Percentiles rank a stretch among this genome's conserved stretches.
phyloP scores from a whole-genome alignment of 2,888 invertebrate genomes.

The Drosophila longiperda region DNA sequence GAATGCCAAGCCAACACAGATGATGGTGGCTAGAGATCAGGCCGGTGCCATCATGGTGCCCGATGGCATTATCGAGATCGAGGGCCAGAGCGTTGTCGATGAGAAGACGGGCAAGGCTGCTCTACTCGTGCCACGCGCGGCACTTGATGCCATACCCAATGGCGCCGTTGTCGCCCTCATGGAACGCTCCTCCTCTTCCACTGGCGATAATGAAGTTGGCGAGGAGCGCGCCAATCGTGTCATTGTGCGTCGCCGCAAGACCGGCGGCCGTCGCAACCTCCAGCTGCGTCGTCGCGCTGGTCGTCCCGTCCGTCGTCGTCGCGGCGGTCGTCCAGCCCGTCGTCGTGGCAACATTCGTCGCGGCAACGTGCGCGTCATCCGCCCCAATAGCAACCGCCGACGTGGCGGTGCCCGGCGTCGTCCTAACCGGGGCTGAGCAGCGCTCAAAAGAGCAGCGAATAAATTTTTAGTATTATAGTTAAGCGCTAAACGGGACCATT shows the following conservation, averaged over 20 bases:
- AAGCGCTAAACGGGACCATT: constrained; percentile 46
- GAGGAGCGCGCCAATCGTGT: constrained; percentile 80
- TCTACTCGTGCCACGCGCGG: constrained; percentile 77
- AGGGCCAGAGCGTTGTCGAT: constrained; percentile 79
- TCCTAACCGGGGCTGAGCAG: constrained; percentile 47
- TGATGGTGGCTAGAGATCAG: constrained; percentile 76
- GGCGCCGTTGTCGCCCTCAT: constrained; percentile 81
- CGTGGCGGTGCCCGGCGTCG: constrained; percentile 59
- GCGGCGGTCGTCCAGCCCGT: constrained; percentile 33
- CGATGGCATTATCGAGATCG: constrained; percentile 79
- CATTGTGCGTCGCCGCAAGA: constrained; percentile 74
- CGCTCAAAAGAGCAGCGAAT: neutral
- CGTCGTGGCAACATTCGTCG: constrained; percentile 46
- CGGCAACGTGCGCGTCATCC: constrained; percentile 62
- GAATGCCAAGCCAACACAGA: constrained; percentile 69
- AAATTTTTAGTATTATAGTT: constrained; percentile 76
- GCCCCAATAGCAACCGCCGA: constrained; percentile 53
- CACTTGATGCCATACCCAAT: constrained; percentile 80
- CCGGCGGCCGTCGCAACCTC: constrained; percentile 62
- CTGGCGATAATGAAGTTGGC: constrained; percentile 41
- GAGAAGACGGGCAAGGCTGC: constrained; percentile 81
- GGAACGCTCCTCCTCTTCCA: constrained; percentile 57
- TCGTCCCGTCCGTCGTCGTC: constrained; percentile 52
- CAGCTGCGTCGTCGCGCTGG: constrained; percentile 56
- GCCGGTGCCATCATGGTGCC: constrained; percentile 82